phyloP scores from a whole-genome alignment of 2,113 vertebrate genomes.

The Notiomystis cincta region DNA sequence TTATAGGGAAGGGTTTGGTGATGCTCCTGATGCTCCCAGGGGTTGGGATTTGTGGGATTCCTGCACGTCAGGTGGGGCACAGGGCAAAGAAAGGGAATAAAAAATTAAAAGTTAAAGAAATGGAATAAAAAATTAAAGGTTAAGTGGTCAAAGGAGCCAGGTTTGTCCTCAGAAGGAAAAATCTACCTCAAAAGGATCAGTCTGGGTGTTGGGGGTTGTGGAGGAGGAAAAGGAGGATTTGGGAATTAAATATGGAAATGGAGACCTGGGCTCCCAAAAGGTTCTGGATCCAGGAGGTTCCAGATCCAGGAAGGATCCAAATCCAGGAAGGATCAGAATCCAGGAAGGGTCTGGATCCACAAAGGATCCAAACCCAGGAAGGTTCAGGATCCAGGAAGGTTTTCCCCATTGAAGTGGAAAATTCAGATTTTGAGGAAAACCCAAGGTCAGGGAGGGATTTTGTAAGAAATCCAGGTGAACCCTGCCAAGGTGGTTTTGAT shows the following conservation, averaged over 20 bases:
- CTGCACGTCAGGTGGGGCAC: too few species aligned
- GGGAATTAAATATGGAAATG: accelerated
- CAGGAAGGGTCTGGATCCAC: background rate
- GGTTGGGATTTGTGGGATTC: background rate
- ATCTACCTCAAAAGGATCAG: background rate
- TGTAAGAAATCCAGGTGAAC: accelerated
- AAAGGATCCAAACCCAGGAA: background rate
- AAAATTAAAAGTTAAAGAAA: background rate
- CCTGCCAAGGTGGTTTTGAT: accelerated
- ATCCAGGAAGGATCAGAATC: too few species aligned
- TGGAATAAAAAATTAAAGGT: background rate
- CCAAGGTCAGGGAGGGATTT: background rate
- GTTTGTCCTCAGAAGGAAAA: background rate
- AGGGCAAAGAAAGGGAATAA: background rate
- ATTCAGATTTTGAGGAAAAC: too few species aligned
- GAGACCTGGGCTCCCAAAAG: background rate
- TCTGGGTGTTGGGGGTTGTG: too few species aligned
- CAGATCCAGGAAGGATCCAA: too few species aligned
- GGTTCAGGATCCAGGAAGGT: background rate
- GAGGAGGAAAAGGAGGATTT: background rate
- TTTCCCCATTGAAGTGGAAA: background rate
- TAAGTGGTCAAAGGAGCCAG: background rate
- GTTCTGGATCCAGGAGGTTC: background rate
- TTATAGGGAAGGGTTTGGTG: background rate
- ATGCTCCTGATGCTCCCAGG: accelerated